phyloP scores from a whole-genome alignment of 1,140 invertebrate genomes.

The Orussus abietinus region DNA sequence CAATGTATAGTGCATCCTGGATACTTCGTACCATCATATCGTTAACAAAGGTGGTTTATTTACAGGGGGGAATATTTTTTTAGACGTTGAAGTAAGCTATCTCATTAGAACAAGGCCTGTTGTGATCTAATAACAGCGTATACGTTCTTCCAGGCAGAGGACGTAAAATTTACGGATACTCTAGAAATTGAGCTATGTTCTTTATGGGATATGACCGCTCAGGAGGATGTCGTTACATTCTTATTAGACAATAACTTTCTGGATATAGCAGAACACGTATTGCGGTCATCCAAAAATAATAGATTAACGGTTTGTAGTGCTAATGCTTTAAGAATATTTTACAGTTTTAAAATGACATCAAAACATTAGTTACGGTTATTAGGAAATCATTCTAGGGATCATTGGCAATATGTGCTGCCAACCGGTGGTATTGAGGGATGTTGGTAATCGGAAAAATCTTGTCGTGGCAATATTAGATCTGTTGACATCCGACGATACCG shows the following conservation, averaged over 20 bases:
- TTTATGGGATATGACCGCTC: constrained; percentile 74
- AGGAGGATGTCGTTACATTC: constrained; percentile 67
- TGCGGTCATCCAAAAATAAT: constrained; percentile 51
- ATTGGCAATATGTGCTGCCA: constrained; percentile 69
- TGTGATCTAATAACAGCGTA: constrained; percentile 1
- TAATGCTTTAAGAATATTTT: background rate
- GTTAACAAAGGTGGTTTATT: constrained; percentile 43
- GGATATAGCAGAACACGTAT: constrained; percentile 52
- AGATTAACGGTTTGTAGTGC: constrained; percentile 51
- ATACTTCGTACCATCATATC: constrained; percentile 63
- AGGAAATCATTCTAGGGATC: constrained; percentile 71
- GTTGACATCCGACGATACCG: constrained; percentile 59
- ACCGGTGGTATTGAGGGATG: constrained; percentile 44
- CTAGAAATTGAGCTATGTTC: constrained; percentile 68
- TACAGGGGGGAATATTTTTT: background rate
- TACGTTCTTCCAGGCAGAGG: constrained; percentile 31
- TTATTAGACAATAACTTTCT: constrained; percentile 63
- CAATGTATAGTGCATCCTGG: constrained; percentile 70
- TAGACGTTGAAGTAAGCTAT: constrained; percentile 8
- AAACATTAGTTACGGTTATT: constrained; percentile 18
- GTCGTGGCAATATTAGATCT: constrained; percentile 54
- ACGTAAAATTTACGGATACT: constrained; percentile 51
- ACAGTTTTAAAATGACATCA: background rate
- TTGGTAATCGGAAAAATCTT: constrained; percentile 48
- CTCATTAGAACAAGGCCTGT: constrained; percentile 8